Evolutionary conservation across 2,797 vertebrate species (phyloP).

Genomic region (Pteronotus mesoamericanus): DNA sequence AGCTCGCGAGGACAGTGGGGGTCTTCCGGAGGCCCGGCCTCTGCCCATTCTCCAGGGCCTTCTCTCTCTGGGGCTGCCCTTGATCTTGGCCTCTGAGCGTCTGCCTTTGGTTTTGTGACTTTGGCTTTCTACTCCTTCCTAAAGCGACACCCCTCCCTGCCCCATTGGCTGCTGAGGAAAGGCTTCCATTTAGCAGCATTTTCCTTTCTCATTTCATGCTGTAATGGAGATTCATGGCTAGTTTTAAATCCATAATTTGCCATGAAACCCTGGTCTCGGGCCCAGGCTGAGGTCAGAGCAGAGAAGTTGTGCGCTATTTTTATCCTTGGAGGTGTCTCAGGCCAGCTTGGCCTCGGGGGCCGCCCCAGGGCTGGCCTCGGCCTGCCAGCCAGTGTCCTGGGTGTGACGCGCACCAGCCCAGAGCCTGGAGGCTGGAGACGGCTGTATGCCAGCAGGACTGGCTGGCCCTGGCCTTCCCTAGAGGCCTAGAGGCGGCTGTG

Average conservation of each 20-base stretch:
- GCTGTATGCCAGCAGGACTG: fast-evolving
- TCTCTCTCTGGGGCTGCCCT: neutral
- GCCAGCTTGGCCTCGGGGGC: neutral
- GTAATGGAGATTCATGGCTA: conserved; percentile 82
- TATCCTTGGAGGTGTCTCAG: conserved; percentile 12
- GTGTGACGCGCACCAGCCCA: neutral
- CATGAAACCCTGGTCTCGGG: conserved; percentile 73
- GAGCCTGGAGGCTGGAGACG: neutral
- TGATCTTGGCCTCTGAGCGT: neutral
- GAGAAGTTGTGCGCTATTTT: conserved; percentile 46
- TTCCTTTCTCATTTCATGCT: conserved; percentile 85
- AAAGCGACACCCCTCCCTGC: conserved; percentile 7
- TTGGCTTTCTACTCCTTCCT: neutral
- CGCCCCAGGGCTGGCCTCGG: neutral
- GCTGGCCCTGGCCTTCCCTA: neutral
- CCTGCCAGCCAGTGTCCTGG: neutral
- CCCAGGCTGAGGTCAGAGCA: conserved; percentile 63
- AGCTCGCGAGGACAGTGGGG: fast-evolving
- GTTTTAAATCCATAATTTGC: conserved; percentile 83
- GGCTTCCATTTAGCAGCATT: conserved; percentile 78
- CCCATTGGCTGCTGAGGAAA: conserved; percentile 68
- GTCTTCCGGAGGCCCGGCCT: fast-evolving
- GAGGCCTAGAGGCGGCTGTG: neutral
- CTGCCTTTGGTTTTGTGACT: neutral
- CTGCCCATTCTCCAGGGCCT: neutral